A percentile compares a stretch with the other conserved stretches of the same genome.
Conservation (phyloP, 2,797 vertebrate genomes). For the Masticophis lateralis region DNA sequence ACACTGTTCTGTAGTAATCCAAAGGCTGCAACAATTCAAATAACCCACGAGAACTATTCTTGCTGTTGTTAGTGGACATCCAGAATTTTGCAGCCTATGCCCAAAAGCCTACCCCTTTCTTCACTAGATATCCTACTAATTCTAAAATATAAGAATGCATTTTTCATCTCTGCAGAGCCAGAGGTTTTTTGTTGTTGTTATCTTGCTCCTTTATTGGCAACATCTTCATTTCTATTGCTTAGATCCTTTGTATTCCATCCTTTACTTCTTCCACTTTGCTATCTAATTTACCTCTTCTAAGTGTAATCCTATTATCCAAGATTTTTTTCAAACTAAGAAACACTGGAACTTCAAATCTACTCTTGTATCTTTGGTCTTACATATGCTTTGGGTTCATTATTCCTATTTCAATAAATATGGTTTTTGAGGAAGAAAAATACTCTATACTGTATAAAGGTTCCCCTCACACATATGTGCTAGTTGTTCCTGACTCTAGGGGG, state of each 20-base stretch:
- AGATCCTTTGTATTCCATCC: too few relatives aligned
- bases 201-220: not conserved
- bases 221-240: not conserved
- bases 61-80: not conserved
- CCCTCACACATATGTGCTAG: too few relatives aligned
- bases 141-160: not conserved
- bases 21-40: not conserved
- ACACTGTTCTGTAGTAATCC: not conserved
- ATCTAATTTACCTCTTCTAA: not conserved
- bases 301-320: not conserved
- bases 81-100: not conserved
- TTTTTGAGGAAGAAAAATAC: not conserved
- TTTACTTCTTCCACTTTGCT: not conserved
- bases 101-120: not conserved
- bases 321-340: not conserved
- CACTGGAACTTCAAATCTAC: not conserved
- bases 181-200: not conserved
- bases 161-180: not conserved
- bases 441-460: not conserved
- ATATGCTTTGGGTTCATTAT: not conserved
- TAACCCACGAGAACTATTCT: not conserved
- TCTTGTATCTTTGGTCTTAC: not conserved
- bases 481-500: too few relatives aligned
- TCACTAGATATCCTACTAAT: not conserved
- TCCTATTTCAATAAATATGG: not conserved